These are phyloP conservation scores for Polypedilum vanderplanki DNA, from an alignment of 1,140 invertebrate species.

Conservation along the genomic window DNA sequence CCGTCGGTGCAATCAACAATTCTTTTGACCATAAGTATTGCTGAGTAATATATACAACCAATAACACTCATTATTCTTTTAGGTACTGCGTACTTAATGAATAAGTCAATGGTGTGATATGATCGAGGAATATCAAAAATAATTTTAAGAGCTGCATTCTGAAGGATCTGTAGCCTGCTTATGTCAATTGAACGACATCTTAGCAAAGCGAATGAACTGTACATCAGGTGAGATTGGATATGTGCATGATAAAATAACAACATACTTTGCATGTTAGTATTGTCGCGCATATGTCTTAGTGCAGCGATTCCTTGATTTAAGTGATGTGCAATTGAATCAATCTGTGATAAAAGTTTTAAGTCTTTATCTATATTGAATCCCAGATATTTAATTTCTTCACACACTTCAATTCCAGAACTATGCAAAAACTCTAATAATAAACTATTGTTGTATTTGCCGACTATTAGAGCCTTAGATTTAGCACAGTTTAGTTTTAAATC, in stretches of 20 bases:
- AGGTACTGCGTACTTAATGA: neutral
- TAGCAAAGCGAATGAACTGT: neutral
- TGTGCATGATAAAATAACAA: neutral
- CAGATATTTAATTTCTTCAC: neutral
- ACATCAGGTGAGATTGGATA: neutral
- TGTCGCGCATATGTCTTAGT: neutral
- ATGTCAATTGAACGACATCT: neutral
- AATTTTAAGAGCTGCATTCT: neutral
- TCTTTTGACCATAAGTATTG: neutral
- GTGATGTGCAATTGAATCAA: neutral
- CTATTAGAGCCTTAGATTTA: neutral
- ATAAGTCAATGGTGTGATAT: neutral
- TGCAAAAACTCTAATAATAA: neutral
- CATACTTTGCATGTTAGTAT: neutral
- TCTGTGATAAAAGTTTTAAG: neutral
- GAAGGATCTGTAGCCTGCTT: neutral
- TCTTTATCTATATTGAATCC: neutral
- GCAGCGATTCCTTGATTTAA: neutral
- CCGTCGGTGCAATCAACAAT: neutral
- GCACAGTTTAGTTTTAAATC: neutral
- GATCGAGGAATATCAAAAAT: neutral
- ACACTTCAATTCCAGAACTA: neutral
- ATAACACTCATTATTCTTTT: neutral
- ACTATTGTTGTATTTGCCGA: neutral
- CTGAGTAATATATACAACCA: neutral